phyloP scores from a whole-genome alignment of 1,140 invertebrate species.

The Drosophila elegans region DNA sequence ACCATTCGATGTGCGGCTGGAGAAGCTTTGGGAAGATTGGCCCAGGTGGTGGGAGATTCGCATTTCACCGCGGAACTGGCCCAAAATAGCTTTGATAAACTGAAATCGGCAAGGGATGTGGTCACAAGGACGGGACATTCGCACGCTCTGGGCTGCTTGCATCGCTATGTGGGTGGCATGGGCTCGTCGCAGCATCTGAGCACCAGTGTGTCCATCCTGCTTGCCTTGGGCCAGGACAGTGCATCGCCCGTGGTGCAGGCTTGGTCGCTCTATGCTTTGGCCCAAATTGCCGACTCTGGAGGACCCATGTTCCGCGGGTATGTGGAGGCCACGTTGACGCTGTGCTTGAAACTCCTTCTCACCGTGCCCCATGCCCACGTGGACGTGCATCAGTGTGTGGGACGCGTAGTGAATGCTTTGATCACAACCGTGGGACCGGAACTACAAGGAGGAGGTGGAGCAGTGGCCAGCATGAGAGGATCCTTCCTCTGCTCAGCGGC shows the following conservation, averaged over 20 bases:
- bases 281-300: conserved; percentile 98
- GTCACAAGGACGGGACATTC: conserved; percentile 96
- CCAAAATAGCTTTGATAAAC: conserved; percentile 95
- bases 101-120: conserved; percentile 95
- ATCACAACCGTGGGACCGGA: conserved; percentile 99
- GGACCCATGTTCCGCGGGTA: conserved; percentile 99
- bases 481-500: conserved; percentile 95
- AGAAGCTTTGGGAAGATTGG: conserved; percentile 94
- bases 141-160: conserved; percentile 95
- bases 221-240: conserved; percentile 97
- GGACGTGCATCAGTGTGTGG: conserved; percentile 97
- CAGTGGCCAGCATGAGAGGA: conserved; percentile 90
- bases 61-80: conserved; percentile 96
- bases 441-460: conserved; percentile 92
- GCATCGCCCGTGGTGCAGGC: conserved; percentile 88
- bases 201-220: conserved; percentile 96
- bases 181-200: conserved; percentile 96
- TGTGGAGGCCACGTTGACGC: conserved; percentile 96
- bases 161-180: conserved; percentile 95
- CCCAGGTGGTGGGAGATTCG: conserved; percentile 93
- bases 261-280: conserved; percentile 98
- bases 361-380: conserved; percentile 94
- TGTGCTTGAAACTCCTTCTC: conserved; percentile 95
- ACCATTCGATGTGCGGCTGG: conserved; percentile 94
- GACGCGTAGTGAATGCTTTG: conserved; percentile 95